Percentiles rank a stretch among this genome's conserved stretches.
phyloP scores from a whole-genome alignment of 2,113 vertebrate species.

The Pelmatolapia mariae region DNA sequence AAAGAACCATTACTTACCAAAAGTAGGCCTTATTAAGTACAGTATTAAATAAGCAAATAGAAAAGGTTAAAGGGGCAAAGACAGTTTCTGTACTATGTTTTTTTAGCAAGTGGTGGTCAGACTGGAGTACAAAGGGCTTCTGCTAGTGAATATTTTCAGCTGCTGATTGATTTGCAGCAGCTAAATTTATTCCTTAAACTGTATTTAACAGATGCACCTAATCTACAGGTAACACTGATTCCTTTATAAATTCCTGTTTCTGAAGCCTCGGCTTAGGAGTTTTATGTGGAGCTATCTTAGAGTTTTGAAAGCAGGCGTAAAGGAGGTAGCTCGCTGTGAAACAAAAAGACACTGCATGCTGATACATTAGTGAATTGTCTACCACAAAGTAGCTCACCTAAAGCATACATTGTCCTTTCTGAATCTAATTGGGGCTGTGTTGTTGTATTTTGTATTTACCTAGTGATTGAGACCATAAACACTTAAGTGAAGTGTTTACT shows the following conservation, averaged over 20 bases:
- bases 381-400: not conserved
- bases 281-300: not conserved
- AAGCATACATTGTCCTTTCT: not conserved
- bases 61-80: not conserved
- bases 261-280: not conserved
- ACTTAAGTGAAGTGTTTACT: accelerated
- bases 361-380: not conserved
- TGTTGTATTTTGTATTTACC: not conserved
- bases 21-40: not conserved
- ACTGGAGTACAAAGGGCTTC: not conserved
- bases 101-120: not conserved
- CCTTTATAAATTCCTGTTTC: not conserved
- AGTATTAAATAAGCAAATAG: not conserved
- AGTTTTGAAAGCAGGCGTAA: not conserved
- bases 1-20: not conserved
- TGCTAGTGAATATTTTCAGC: not conserved
- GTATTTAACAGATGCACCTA: not conserved
- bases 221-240: not conserved
- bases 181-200: not conserved
- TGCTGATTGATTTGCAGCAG: not conserved
- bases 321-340: not conserved
- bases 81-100: not conserved
- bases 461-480: not conserved
- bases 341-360: not conserved
- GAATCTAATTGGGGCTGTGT: not conserved